Conservation (phyloP, 2,113 vertebrate species). For the Onychostruthus taczanowskii region DNA sequence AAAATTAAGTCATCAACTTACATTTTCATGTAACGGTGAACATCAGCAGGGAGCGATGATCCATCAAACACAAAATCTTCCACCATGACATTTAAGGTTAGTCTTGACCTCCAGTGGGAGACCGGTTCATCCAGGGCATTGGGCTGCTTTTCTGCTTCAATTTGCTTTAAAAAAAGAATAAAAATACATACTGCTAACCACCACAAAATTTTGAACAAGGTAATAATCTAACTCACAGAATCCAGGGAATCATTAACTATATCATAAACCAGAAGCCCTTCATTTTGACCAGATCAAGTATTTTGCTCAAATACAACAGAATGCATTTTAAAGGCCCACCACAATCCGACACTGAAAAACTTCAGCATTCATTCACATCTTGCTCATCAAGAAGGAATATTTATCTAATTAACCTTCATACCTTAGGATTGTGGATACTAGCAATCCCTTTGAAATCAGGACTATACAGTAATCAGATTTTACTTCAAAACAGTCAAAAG, state of each 20-base stretch:
- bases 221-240: background rate
- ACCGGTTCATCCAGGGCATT: slow-evolving; percentile 81
- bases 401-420: background rate
- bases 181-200: background rate
- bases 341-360: background rate
- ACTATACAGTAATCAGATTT: background rate
- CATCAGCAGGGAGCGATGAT: slow-evolving; percentile 89
- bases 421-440: background rate
- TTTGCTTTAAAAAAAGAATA: slow-evolving; percentile 61
- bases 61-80: slow-evolving; percentile 93
- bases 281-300: background rate
- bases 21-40: slow-evolving; percentile 95
- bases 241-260: background rate
- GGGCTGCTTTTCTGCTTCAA: slow-evolving; percentile 71
- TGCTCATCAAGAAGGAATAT: background rate
- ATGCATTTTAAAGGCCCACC: background rate
- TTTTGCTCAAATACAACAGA: background rate
- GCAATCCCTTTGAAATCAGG: background rate
- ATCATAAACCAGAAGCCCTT: background rate
- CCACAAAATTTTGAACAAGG: background rate
- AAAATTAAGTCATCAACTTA: slow-evolving; percentile 31
- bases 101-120: slow-evolving; percentile 92
- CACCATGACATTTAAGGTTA: slow-evolving; percentile 90
- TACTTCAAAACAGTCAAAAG: background rate
- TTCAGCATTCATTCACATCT: background rate